A percentile compares a stretch with the other conserved stretches of the same genome.
Conservation (phyloP, 2,888 invertebrate genomes). For the Phengaris alcon region DNA sequence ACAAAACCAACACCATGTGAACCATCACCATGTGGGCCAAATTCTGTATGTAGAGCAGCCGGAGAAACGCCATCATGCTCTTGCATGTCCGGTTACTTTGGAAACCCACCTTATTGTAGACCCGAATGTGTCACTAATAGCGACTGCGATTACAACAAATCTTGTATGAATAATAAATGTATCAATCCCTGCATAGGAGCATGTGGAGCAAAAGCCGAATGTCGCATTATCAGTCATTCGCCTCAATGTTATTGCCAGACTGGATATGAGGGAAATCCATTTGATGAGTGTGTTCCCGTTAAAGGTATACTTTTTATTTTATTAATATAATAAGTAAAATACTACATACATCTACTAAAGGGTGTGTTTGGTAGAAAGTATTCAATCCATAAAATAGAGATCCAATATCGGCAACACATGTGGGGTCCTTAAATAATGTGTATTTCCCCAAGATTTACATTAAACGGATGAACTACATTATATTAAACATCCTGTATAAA, state of each 20-base stretch:
- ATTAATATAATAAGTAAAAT: no score
- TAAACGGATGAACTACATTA: no score
- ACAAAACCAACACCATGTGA: constrained; percentile 77
- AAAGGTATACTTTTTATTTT: constrained; percentile 51
- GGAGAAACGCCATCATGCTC: constrained; percentile 83
- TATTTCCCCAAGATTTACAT: no score
- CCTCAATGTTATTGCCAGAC: constrained; percentile 89
- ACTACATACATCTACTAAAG: no score
- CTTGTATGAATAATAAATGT: constrained; percentile 89
- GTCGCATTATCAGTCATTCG: constrained; percentile 90
- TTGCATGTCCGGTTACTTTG: constrained; percentile 85
- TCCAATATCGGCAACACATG: no score
- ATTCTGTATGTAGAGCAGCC: constrained; percentile 82
- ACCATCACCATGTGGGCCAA: constrained; percentile 89
- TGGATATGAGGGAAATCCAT: constrained; percentile 87
- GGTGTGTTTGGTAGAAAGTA: no score
- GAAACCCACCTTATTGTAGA: constrained; percentile 86
- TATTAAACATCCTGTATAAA: no score
- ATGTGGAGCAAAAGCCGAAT: constrained; percentile 87
- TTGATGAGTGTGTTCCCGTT: constrained; percentile 80
- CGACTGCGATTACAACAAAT: constrained; percentile 86
- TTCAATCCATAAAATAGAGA: no score
- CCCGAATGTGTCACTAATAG: constrained; percentile 91
- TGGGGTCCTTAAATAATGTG: no score
- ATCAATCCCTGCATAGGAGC: constrained; percentile 89